A percentile compares a stretch with the other conserved stretches of the same genome.
These are phyloP conservation scores for Elanoides forficatus DNA, from an alignment of 2,113 vertebrate genomes.

Conservation along the genomic window DNA sequence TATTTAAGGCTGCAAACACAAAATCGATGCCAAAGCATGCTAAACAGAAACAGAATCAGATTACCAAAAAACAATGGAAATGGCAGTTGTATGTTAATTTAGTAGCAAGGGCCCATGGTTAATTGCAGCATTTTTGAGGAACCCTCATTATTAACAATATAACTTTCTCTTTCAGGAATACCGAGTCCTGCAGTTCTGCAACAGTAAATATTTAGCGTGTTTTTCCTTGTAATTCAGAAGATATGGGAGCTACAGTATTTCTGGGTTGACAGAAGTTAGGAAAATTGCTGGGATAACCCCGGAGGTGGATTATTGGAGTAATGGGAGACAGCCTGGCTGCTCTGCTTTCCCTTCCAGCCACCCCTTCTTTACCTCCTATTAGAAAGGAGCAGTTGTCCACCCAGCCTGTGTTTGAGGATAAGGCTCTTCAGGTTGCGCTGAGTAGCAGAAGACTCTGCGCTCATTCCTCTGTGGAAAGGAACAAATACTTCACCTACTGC, in stretches of 20 bases:
- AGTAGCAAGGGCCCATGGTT: neutral
- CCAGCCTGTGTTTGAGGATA: neutral
- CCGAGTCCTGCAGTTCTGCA: neutral
- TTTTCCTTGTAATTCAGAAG: neutral
- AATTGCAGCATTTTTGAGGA: neutral
- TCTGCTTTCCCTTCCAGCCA: neutral
- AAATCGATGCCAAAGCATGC: neutral
- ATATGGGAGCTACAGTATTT: neutral
- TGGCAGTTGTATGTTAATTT: neutral
- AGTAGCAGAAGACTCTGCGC: neutral
- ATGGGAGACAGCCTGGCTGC: neutral
- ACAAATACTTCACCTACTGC: neutral
- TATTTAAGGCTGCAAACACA: neutral
- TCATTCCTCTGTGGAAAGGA: neutral
- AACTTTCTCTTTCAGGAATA: neutral
- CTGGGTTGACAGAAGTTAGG: neutral
- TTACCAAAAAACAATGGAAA: neutral
- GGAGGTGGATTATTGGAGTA: neutral
- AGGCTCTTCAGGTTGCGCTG: neutral
- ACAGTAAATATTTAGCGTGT: neutral
- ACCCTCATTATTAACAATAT: neutral
- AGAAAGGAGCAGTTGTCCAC: neutral
- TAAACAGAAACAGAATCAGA: neutral
- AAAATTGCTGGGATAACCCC: neutral
- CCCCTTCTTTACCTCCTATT: fast-evolving